Evolutionary conservation across 1,140 invertebrate species (phyloP).

Genomic region (Globodera ellingtonae): DNA sequence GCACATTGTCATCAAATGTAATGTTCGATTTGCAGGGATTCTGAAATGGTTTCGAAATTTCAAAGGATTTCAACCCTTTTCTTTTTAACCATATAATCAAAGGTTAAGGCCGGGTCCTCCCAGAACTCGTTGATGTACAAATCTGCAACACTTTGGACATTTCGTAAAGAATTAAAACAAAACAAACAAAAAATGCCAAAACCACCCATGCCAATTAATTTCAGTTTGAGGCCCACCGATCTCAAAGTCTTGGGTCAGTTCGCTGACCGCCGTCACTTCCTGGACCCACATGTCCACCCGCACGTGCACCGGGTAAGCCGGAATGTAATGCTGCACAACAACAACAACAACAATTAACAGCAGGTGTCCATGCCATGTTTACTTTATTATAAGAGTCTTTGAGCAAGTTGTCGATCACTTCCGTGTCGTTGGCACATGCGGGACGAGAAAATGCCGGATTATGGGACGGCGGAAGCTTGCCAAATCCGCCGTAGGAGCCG

Average conservation of each 20-base stretch:
- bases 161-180: no score
- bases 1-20: constrained; percentile 63
- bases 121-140: constrained; percentile 65
- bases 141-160: constrained; percentile 43
- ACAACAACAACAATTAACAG: not conserved
- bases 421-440: constrained; percentile 62
- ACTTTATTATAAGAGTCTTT: constrained; percentile 62
- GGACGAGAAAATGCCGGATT: constrained; percentile 16
- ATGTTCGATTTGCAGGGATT: constrained; percentile 62
- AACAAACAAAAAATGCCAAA: not conserved
- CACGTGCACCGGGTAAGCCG: constrained; percentile 62
- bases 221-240: constrained; percentile 51
- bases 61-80: constrained; percentile 39
- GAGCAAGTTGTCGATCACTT: constrained; percentile 61
- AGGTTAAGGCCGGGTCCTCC: constrained; percentile 63
- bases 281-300: constrained; percentile 66
- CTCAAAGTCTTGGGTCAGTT: constrained; percentile 64
- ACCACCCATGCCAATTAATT: not conserved
- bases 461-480: constrained; percentile 38
- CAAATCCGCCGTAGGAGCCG: constrained; percentile 55
- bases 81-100: constrained; percentile 59
- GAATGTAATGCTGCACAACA: constrained; percentile 56
- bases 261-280: constrained; percentile 64
- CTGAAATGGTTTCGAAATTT: constrained; percentile 29
- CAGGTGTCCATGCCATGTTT: not conserved